Percentiles rank a stretch among this genome's conserved stretches.
Conservation (phyloP, 2,888 invertebrate genomes). For the Nineta flava region DNA sequence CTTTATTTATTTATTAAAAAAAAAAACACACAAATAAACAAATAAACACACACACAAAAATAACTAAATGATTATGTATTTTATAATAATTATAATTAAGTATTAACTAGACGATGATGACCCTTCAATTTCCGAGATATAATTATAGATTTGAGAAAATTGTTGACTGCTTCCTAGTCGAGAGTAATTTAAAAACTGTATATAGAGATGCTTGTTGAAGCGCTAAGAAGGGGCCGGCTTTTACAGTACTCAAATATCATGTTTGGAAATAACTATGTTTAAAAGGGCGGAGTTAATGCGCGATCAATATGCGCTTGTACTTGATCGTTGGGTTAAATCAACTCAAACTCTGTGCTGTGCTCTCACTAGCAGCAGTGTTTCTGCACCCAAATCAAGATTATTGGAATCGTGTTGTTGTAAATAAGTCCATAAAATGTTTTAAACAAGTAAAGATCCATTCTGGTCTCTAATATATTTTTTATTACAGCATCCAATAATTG, state of each 20-base stretch:
- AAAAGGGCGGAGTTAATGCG: slow-evolving; percentile 7
- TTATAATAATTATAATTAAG: no score
- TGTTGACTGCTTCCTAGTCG: not conserved
- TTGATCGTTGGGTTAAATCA: no score
- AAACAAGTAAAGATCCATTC: no score
- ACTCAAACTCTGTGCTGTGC: no score
- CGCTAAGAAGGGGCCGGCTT: slow-evolving; percentile 7
- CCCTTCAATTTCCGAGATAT: not conserved
- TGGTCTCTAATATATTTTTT: no score
- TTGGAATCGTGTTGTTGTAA: no score
- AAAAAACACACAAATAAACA: not conserved
- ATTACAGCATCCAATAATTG: no score
- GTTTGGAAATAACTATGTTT: slow-evolving; percentile 7
- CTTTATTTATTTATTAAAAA: not conserved
- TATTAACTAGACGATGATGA: no score
- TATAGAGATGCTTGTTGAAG: slow-evolving; percentile 3
- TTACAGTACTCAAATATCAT: not conserved
- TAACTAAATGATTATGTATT: not conserved
- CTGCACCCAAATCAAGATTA: no score
- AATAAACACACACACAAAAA: not conserved
- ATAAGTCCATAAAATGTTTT: no score
- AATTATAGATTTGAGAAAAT: not conserved
- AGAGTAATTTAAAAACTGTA: slow-evolving; percentile 7
- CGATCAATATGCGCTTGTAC: slow-evolving; percentile 4
- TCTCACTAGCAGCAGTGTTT: no score